Conservation (phyloP, 2,797 vertebrate species). For the Allobates femoralis region DNA sequence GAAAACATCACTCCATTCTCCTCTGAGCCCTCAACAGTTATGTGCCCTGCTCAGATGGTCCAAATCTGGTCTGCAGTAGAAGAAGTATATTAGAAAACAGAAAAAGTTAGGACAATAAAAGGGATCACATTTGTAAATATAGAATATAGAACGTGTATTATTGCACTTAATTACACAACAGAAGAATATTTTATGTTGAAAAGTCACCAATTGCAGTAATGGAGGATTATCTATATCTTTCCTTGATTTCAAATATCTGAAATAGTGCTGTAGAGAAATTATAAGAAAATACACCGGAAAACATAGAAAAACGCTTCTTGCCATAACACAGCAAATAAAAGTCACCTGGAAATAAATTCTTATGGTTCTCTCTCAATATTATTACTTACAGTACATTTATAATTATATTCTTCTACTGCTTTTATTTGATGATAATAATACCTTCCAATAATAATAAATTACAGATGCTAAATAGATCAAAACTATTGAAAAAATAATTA, state of each 20-base stretch:
- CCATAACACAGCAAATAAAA: constrained; percentile 4
- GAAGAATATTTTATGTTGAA: neutral
- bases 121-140: too few relatives aligned
- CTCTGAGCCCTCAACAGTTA: too few relatives aligned
- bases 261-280: neutral
- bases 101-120: too few relatives aligned
- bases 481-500: constrained; percentile 14
- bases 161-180: neutral
- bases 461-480: neutral
- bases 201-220: constrained; percentile 13
- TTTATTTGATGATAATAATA: constrained; percentile 5
- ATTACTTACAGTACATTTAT: constrained; percentile 24
- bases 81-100: too few relatives aligned
- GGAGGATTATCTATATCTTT: neutral
- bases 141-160: too few relatives aligned
- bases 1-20: too few relatives aligned
- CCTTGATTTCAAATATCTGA: neutral
- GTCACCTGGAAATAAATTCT: constrained; percentile 37
- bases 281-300: neutral
- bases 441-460: neutral
- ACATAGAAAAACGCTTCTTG: neutral
- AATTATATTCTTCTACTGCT: constrained; percentile 2
- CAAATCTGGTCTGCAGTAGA: too few relatives aligned
- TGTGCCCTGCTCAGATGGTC: too few relatives aligned
- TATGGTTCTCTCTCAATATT: neutral